phyloP scores from a whole-genome alignment of 2,797 vertebrate species.

The Dipus sagitta region DNA sequence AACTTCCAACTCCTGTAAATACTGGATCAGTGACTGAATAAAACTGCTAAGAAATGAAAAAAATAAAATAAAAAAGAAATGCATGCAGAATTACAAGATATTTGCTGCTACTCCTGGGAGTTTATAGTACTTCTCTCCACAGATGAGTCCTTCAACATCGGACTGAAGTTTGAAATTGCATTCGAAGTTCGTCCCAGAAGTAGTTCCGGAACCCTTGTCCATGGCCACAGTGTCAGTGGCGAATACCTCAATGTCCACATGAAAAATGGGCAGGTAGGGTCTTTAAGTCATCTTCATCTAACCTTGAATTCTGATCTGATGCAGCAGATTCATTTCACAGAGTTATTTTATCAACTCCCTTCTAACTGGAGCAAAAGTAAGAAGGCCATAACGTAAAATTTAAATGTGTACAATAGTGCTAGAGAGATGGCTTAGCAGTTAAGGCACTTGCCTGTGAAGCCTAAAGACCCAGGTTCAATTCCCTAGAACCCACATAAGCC shows the following conservation, averaged over 20 bases:
- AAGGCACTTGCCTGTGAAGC: no score
- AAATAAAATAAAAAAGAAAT: no score
- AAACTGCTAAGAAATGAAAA: constrained; percentile 80
- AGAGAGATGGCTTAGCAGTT: no score
- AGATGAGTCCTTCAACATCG: constrained; percentile 95
- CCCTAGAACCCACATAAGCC: no score
- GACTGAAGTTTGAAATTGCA: constrained; percentile 92
- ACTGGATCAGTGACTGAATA: constrained; percentile 86
- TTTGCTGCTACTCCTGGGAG: constrained; percentile 28
- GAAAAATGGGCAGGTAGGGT: constrained; percentile 91
- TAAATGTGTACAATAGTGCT: not conserved
- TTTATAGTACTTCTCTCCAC: constrained; percentile 65
- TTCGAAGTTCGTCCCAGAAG: constrained; percentile 96
- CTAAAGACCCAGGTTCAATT: no score
- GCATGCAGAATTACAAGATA: constrained; percentile 29
- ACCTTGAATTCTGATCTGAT: constrained; percentile 21
- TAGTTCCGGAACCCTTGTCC: constrained; percentile 93
- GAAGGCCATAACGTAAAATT: constrained; percentile 8
- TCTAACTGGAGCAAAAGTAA: not conserved
- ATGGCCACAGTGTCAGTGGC: constrained; percentile 89
- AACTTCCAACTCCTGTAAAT: constrained; percentile 84
- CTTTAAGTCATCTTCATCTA: constrained; percentile 20
- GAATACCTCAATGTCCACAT: constrained; percentile 93
- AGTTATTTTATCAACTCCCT: constrained; percentile 11
- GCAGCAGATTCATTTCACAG: constrained; percentile 17